Evolutionary conservation across 2,113 vertebrate genomes (phyloP), one percentile per base, ranked within the genome.

Genomic region (Dromas ardeola): DNA sequence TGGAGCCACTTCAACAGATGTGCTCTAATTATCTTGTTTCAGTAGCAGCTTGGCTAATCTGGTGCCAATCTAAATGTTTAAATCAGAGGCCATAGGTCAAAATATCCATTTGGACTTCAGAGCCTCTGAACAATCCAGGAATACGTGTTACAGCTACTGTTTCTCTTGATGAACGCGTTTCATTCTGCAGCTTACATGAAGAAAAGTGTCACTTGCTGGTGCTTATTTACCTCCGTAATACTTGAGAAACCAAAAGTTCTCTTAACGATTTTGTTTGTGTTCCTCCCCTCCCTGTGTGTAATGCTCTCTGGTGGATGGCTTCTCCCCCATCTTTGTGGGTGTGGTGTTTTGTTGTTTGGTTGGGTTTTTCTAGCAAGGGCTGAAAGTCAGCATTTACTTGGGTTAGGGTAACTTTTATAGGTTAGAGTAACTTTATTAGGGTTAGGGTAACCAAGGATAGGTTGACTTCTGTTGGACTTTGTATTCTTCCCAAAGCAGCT

Each of bases 21-120:
- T 49, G 32, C 50, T 92, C 26, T 71, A 78, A 78, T 96, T 94
- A 89, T 81, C 96, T 94, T 88, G 52, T 88, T 88, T 67, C 34
- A 56, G 40, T 32, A 66, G 66, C 34, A 81, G 38, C 34, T 96
- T 74, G 85, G 58, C 40, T 96, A 78, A 82, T 93, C 62, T 78
- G 42, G 32, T 84, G 52, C 56, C 32, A 80, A 21, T 87, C 72
- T 50, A 88, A 95, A 77, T 84, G 43, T 90, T 96, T 93, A 90
- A 87, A 82, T 89, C 13, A 0, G 26, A 62, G 52, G 56, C 45
- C 83, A 4, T 43, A 92, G 92, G 93, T 95, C 82, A 69, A 56
- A 90, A 72, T 56, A 45, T 9, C 55, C 90, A 4, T 81, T 66
- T 86, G 67, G 45, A 67, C 59, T 72, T 77, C 4, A 62, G 76